Evolutionary conservation across 2,113 vertebrate species (phyloP), one percentile per base, ranked within the genome.

Genomic region (Fregata magnificens): DNA sequence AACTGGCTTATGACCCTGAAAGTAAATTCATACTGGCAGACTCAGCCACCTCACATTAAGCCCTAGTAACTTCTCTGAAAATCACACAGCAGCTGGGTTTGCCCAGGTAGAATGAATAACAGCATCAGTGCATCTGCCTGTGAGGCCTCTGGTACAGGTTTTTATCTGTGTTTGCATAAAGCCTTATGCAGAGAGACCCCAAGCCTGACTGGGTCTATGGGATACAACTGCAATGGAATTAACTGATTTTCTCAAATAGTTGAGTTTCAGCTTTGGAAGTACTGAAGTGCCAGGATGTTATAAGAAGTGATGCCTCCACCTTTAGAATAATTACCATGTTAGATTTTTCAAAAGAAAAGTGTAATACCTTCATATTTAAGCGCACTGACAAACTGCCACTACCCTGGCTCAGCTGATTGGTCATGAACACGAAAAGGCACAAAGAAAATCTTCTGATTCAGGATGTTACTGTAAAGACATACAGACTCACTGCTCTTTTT

Each of bases 331-430:
- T 49, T 88, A 76, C 13, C 29, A 45, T 21, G 14, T 49, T 72
- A 66, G 21, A 82, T 63, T 95, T 96, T 93, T 85, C 42, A 70
- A 62, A 86, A 92, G 29, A 72, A 79, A 96, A 94, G 38, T 79
- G 25, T 52, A 82, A 78, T 52, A 49, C 11, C 13, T 82, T 74
- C 34, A 45, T 24, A 86, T 83, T 90, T 50, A 90, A 88, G 36
- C 22, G 12, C n/a, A 66, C 50, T 76, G 55, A 70, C 38, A 65
- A 56, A 53, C 56, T 47, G 38, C 66, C 59, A 62, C 70, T 69
- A 49, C 25, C 31, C 66, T 53, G 47, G 40, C 55, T 83, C 34
- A 79, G 31, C 11, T 49, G 44, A 72, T 10, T 70, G 25, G 19
- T n/a, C n/a, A 77, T 4, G 20, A 42, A 56, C 65, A 62, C 0